Evolutionary conservation across 2,888 invertebrate genomes (phyloP), one percentile per base, ranked within the genome.

Genomic region (Candidula unifasciata): DNA sequence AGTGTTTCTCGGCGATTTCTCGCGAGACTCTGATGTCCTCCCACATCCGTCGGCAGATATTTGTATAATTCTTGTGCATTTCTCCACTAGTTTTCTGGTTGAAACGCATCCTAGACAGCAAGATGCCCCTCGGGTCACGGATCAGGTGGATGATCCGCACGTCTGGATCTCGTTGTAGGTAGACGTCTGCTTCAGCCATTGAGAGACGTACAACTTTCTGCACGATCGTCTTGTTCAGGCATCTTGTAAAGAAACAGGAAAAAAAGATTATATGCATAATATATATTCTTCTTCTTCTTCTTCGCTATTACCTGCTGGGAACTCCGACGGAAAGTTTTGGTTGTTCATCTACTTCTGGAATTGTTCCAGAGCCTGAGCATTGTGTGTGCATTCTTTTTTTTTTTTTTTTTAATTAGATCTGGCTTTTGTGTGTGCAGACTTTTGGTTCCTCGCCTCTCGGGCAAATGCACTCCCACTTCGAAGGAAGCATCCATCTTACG

Each of bases 31-130:
- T n/a, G 1, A 85, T 30, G 24, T 85, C 85, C 13, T 81, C 81
- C 57, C 44, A 69, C 8, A 85, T 81, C 3, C 85, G 76, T 27
- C 37, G 54, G 44, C 85, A 85, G 30, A 85, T 37, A 30, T 33
- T 77, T 37, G 77, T 69, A 52, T 77, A 85, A 30, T 85, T 85
- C 0, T 85, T 85, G 64, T 85, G 85, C 85, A 85, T 85, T 57
- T 85, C 85, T 16, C 85, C 85, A n/a, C 33, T n/a, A 33, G 18
- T 54, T 54, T 81, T 85, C 60, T 69, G 24, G 78, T 81, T 85
- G 52, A 77, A 85, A 71, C 69, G 68, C 81, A 81, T 81, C 3
- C 85, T 66, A 13, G 85, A 85, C 27, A 81, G 71, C 18, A 85
- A 69, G n/a, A 81, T 77, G 24, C 85, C 85, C 8, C 85, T 54